Evolutionary conservation across 2,113 vertebrate genomes (phyloP).

Genomic region (Albula glossodonta): DNA sequence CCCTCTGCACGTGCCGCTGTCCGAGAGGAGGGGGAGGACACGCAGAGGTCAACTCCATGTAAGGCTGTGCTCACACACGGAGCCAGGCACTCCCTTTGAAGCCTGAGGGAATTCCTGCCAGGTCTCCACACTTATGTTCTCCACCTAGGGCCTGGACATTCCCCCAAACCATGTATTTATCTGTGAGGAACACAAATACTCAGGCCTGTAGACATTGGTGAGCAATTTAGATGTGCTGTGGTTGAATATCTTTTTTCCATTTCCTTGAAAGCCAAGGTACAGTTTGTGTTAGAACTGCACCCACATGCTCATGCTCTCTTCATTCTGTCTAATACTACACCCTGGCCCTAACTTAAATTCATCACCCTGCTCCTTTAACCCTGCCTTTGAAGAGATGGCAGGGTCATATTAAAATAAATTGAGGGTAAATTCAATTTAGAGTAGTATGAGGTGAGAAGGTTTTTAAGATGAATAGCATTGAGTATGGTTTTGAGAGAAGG

Average conservation of each 20-base stretch:
- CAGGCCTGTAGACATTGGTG: background rate
- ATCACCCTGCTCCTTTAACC: slow-evolving; percentile 31
- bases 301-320: slow-evolving; percentile 20
- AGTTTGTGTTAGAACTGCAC: background rate
- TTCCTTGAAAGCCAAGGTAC: background rate
- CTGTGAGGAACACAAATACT: background rate
- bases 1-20: background rate
- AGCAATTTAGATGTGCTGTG: background rate
- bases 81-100: background rate
- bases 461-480: background rate
- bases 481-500: no score
- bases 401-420: slow-evolving; percentile 56
- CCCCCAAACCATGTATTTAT: background rate
- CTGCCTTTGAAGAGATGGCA: slow-evolving; percentile 60
- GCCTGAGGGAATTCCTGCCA: background rate
- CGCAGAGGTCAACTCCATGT: background rate
- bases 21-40: background rate
- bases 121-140: background rate
- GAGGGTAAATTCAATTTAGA: background rate
- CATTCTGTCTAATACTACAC: slow-evolving; percentile 58
- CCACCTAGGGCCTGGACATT: background rate
- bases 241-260: background rate
- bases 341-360: slow-evolving; percentile 40
- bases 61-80: background rate
- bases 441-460: background rate